Evolutionary conservation across 2,113 vertebrate species (phyloP).

Genomic region (Eulacestoma nigropectus): DNA sequence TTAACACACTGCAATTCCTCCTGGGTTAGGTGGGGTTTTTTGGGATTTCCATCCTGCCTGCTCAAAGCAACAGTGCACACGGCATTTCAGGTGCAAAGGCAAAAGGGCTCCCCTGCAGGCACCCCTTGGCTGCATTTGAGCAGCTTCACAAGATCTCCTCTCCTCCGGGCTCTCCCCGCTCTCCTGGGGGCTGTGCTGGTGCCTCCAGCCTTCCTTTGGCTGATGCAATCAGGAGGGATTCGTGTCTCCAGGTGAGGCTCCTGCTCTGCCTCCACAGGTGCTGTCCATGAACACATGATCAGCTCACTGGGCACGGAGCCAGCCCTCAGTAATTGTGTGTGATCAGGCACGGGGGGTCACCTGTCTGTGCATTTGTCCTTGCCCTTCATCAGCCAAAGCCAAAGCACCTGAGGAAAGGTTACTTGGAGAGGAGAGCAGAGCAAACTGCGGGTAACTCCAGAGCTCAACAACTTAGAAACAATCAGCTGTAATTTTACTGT

Average conservation of each 20-base stretch:
- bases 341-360: neutral
- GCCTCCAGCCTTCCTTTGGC: neutral
- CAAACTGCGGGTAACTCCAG: neutral
- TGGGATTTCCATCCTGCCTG: neutral
- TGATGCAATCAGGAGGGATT: neutral
- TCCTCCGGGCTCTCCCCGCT: neutral
- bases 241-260: neutral
- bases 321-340: fast-evolving
- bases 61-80: fast-evolving
- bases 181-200: neutral
- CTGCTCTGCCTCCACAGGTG: neutral
- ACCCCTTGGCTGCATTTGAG: neutral
- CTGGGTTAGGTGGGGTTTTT: fast-evolving
- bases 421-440: neutral
- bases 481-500: fast-evolving
- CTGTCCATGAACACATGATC: fast-evolving
- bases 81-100: neutral
- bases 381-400: neutral
- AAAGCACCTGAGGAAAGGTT: neutral
- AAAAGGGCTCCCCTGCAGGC: neutral
- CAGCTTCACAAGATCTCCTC: neutral
- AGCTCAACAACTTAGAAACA: neutral
- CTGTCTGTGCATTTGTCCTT: neutral
- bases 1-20: neutral
- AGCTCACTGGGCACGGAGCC: neutral